Conservation (phyloP, 2,797 vertebrate genomes). For the Macropus fuliginosus region DNA sequence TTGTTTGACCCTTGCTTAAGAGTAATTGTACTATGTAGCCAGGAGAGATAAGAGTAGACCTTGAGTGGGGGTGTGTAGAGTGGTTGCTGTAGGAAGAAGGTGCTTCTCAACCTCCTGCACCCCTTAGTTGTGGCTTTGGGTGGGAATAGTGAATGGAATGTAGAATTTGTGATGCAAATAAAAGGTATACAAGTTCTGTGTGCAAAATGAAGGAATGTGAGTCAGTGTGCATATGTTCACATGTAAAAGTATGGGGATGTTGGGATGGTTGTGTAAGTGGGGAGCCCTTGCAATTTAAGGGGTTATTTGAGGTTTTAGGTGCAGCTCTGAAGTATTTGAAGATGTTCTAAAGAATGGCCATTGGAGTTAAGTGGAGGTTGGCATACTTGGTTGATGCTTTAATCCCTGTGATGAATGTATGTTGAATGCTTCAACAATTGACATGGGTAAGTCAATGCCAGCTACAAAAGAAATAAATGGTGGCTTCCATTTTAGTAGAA, state of each 20-base stretch:
- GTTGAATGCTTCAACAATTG: background rate
- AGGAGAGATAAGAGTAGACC: background rate
- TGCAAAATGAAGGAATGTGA: background rate
- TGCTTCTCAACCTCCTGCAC: background rate
- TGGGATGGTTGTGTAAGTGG: background rate
- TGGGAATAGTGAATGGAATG: background rate
- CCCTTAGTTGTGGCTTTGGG: background rate
- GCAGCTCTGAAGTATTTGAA: background rate
- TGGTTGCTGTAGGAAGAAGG: background rate
- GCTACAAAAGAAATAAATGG: background rate
- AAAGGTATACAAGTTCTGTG: background rate
- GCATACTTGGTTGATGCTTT: background rate
- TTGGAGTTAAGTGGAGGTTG: background rate
- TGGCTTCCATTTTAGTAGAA: background rate
- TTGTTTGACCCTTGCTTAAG: background rate
- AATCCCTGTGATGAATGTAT: background rate
- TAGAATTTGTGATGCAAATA: background rate
- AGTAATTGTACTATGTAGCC: background rate
- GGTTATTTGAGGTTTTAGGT: background rate
- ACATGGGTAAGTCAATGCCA: background rate
- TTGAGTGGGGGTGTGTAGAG: background rate
- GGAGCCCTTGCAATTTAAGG: background rate
- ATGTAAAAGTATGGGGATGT: background rate
- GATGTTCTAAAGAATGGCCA: background rate
- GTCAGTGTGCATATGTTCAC: background rate